These are phyloP conservation scores for Serranus cabrilla DNA, from an alignment of 2,797 vertebrate species.

Conservation along the genomic window DNA sequence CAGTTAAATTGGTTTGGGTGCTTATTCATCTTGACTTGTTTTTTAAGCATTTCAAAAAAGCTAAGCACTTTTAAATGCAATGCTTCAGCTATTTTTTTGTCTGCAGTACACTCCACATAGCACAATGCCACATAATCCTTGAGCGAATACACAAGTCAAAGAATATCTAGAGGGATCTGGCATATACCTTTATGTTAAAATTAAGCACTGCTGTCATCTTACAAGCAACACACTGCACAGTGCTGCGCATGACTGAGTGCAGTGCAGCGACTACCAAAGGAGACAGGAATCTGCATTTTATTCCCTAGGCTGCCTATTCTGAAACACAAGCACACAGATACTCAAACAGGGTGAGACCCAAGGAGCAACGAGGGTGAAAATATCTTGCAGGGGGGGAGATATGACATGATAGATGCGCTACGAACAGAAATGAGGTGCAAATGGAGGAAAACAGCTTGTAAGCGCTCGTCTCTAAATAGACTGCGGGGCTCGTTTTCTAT, in stretches of 20 bases:
- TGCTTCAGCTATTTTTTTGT: slow-evolving; percentile 39
- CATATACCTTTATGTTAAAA: slow-evolving; percentile 77
- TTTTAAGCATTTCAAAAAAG: slow-evolving; percentile 26
- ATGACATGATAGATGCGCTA: slow-evolving; percentile 68
- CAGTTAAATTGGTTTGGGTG: slow-evolving; percentile 15
- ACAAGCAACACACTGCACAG: slow-evolving; percentile 55
- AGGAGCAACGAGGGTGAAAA: slow-evolving; percentile 68
- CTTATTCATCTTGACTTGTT: slow-evolving; percentile 37
- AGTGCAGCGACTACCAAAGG: slow-evolving; percentile 47
- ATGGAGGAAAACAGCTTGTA: slow-evolving; percentile 64
- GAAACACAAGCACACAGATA: slow-evolving; percentile 60
- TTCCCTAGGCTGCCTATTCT: slow-evolving; percentile 66
- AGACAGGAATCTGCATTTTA: slow-evolving; percentile 79
- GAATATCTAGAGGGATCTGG: slow-evolving; percentile 58
- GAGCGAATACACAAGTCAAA: slow-evolving; percentile 54
- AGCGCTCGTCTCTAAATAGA: slow-evolving; percentile 68
- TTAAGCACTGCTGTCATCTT: slow-evolving; percentile 75
- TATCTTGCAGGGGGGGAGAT: slow-evolving; percentile 63
- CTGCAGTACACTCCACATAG: slow-evolving; percentile 28
- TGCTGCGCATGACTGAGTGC: slow-evolving; percentile 61
- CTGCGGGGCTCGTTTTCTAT: slow-evolving; percentile 57
- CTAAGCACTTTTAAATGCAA: slow-evolving; percentile 35
- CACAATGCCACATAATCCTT: slow-evolving; percentile 49
- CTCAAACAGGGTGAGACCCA: slow-evolving; percentile 64
- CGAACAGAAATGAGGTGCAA: slow-evolving; percentile 64